phyloP scores from a whole-genome alignment of 2,797 vertebrate species.

The Sebastes minor region DNA sequence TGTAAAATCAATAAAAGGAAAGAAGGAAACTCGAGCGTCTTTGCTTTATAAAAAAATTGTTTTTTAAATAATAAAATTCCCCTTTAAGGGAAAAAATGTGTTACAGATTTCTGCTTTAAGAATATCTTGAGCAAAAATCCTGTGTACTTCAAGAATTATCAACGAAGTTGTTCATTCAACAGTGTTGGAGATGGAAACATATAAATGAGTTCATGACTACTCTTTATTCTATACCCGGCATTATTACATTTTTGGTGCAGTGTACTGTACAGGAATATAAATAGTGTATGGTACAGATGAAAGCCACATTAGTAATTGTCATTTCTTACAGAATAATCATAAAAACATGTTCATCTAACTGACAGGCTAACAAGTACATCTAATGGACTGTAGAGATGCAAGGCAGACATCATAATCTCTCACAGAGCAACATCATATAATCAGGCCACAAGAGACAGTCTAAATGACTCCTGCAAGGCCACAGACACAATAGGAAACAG shows the following conservation, averaged over 20 bases:
- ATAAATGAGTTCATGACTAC: neutral
- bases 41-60: neutral
- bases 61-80: neutral
- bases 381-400: neutral
- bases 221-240: neutral
- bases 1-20: neutral
- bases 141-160: neutral
- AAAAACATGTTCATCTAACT: neutral
- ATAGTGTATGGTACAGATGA: neutral
- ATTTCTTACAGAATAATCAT: neutral
- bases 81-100: neutral
- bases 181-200: neutral
- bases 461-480: slow-evolving; percentile 67
- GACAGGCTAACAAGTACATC: neutral
- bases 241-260: neutral
- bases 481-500: slow-evolving; percentile 72
- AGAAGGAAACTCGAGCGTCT: neutral
- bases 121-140: neutral
- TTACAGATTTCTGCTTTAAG: neutral
- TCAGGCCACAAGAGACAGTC: slow-evolving; percentile 66
- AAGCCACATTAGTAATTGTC: neutral
- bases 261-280: neutral
- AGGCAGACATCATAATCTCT: slow-evolving; percentile 33
- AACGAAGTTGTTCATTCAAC: neutral
- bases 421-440: slow-evolving; percentile 31